Evolutionary conservation across 1,140 invertebrate species (phyloP).

Genomic region (Drosophila miranda): DNA sequence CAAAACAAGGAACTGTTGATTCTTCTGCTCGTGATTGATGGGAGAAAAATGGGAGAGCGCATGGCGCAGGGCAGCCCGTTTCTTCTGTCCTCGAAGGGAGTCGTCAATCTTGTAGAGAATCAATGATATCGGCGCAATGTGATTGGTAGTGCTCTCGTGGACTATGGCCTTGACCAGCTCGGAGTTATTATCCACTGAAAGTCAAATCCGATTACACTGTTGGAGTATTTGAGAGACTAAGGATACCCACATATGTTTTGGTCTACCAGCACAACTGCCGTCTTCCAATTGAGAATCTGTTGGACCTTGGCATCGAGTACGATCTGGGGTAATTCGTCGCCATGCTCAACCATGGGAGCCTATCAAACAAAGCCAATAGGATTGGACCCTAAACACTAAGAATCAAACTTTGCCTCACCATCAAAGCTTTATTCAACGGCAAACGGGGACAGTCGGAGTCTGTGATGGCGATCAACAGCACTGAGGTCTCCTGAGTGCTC

Average conservation of each 20-base stretch:
- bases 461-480: conserved; percentile 87
- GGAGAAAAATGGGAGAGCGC: conserved; percentile 58
- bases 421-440: conserved; percentile 86
- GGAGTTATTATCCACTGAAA: conserved; percentile 59
- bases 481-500: conserved; percentile 84
- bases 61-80: conserved; percentile 51
- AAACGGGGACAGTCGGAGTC: conserved; percentile 89
- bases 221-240: too few species aligned
- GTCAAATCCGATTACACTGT: too few species aligned
- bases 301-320: conserved; percentile 87
- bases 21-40: conserved; percentile 39
- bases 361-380: conserved; percentile 1
- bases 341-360: conserved; percentile 85
- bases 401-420: conserved; percentile 59
- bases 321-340: conserved; percentile 89
- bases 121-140: conserved; percentile 71
- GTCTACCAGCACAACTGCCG: conserved; percentile 88
- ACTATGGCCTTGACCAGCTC: conserved; percentile 68
- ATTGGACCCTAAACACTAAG: too few species aligned
- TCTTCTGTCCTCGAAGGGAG: conserved; percentile 57
- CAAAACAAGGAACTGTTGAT: conserved; percentile 79
- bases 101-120: conserved; percentile 76
- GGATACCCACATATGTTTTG: conserved; percentile 86
- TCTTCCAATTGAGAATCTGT: conserved; percentile 87
- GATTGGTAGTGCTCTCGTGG: conserved; percentile 70